Percentiles rank a stretch among this genome's conserved stretches.
These are phyloP conservation scores for Cassiopea xamachana DNA, from an alignment of 30 jellyfish, hydroid and myxozoan genomes.

Conservation along the genomic window DNA sequence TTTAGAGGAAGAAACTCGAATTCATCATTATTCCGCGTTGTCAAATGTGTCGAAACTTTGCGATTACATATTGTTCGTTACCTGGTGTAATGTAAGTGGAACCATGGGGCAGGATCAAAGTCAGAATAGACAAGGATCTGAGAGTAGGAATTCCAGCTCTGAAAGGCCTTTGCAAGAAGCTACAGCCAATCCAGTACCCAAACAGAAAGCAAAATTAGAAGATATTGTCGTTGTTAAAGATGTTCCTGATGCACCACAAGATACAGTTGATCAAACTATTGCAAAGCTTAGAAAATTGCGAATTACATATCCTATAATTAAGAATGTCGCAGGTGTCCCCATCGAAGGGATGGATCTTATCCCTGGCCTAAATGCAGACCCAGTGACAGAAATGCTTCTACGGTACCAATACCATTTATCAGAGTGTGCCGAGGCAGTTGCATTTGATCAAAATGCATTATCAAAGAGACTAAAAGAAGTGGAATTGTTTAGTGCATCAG, in stretches of 20 bases:
- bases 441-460: slow-evolving; percentile 92
- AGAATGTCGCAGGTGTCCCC: slow-evolving; percentile 55
- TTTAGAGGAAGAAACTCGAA: too few relatives aligned
- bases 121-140: slow-evolving; percentile 24
- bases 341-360: slow-evolving; percentile 48
- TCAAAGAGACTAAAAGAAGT: slow-evolving; percentile 80
- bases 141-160: not conserved
- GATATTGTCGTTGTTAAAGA: slow-evolving; percentile 85
- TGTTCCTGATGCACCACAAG: slow-evolving; percentile 44
- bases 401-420: slow-evolving; percentile 90
- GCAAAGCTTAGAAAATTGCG: slow-evolving; percentile 56
- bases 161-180: not conserved
- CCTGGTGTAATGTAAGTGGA: not conserved
- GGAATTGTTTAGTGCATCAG: slow-evolving; percentile 56
- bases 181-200: slow-evolving; percentile 1
- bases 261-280: slow-evolving; percentile 57
- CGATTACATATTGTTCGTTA: too few relatives aligned
- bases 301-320: slow-evolving; percentile 71
- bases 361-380: slow-evolving; percentile 79
- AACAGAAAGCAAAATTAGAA: slow-evolving; percentile 78
- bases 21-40: too few relatives aligned
- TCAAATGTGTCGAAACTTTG: too few relatives aligned
- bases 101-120: slow-evolving; percentile 80
- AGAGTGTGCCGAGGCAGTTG: slow-evolving; percentile 96
- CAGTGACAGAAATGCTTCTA: slow-evolving; percentile 82